Conservation (phyloP, 92 coral and sea anemone genomes). For the Epizoanthus stellaris region DNA sequence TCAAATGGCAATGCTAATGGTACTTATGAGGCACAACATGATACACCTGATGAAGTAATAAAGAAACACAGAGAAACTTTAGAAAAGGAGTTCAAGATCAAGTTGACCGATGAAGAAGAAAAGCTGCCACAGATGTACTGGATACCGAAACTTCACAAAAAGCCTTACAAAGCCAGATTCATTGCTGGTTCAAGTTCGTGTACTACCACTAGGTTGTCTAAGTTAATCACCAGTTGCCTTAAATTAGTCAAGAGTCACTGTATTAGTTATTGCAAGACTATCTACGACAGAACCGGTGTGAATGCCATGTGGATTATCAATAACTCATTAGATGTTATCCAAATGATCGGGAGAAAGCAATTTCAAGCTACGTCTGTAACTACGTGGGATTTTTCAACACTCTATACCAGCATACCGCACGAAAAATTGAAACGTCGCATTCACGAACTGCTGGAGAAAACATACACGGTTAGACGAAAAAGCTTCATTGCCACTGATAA, state of each 20-base stretch:
- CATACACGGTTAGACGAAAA: not conserved
- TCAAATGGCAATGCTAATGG: not conserved
- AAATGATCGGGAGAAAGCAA: not conserved
- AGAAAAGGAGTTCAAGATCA: conserved; percentile 14
- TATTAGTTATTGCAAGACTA: conserved; percentile 30
- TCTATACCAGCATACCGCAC: not conserved
- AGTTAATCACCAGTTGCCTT: too few species aligned
- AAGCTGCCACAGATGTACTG: conserved; percentile 44
- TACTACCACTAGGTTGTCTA: too few species aligned
- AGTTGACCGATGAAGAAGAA: conserved; percentile 22
- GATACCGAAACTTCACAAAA: conserved; percentile 45
- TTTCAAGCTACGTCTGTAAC: not conserved
- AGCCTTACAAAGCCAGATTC: conserved; percentile 36
- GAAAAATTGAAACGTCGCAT: not conserved
- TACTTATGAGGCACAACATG: conserved; percentile 1
- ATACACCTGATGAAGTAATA: conserved; percentile 2
- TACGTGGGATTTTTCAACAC: conserved; percentile 31
- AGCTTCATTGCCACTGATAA: not conserved
- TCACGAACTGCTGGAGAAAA: conserved; percentile 19
- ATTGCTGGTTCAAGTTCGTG: conserved; percentile 16
- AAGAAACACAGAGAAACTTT: not conserved
- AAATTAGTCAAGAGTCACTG: not conserved
- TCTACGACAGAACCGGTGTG: conserved; percentile 20
- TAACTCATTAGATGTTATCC: conserved; percentile 9
- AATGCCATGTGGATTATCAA: conserved; percentile 51